phyloP scores from a whole-genome alignment of 2,888 invertebrate species.

The Drosophila eohydei region DNA sequence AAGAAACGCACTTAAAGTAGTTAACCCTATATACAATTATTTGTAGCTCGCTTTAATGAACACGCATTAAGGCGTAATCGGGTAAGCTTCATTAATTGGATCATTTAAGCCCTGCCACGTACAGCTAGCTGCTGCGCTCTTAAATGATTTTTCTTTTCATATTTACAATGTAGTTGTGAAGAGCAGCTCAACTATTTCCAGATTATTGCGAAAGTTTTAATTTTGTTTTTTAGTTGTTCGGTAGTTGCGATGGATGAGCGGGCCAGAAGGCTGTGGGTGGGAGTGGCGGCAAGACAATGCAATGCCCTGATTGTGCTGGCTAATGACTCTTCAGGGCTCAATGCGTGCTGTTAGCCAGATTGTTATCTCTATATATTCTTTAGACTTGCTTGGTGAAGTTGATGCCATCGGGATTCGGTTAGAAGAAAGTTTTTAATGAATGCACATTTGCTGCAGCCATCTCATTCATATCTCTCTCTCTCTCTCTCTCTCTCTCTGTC shows the following conservation, averaged over 20 bases:
- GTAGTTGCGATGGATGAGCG: neutral
- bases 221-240: slow-evolving; percentile 9
- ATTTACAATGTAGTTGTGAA: neutral
- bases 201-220: slow-evolving; percentile 12
- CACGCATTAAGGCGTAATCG: neutral
- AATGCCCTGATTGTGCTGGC: slow-evolving; percentile 21
- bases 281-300: neutral
- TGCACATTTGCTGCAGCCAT: slow-evolving; percentile 36
- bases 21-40: no score
- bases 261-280: neutral
- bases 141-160: slow-evolving; percentile 4
- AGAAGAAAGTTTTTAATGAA: slow-evolving; percentile 39
- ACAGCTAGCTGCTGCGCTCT: neutral
- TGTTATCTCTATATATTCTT: neutral
- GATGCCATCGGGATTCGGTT: slow-evolving; percentile 16
- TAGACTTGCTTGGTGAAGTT: slow-evolving; percentile 18
- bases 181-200: neutral
- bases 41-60: neutral
- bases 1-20: no score
- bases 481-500: neutral
- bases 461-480: neutral
- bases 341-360: slow-evolving; percentile 6
- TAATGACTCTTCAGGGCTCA: slow-evolving; percentile 19
- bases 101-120: slow-evolving; percentile 7
- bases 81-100: slow-evolving; percentile 7